A percentile compares a stretch with the other conserved stretches of the same genome.
These are phyloP conservation scores for Paedocypris micromegethes DNA, from an alignment of 2,797 vertebrate genomes.

Conservation along the genomic window DNA sequence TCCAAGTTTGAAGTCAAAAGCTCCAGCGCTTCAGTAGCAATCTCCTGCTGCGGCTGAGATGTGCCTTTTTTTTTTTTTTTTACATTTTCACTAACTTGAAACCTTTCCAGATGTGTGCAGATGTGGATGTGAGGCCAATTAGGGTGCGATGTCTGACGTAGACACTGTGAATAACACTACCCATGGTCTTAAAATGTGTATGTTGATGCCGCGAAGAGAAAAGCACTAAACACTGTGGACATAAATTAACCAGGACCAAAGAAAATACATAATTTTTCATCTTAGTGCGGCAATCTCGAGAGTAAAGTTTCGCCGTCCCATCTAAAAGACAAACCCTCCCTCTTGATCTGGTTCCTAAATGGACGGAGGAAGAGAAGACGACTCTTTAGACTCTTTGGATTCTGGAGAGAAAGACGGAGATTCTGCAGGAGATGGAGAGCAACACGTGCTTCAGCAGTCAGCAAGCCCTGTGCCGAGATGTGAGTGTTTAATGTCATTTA, in stretches of 20 bases:
- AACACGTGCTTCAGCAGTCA: slow-evolving; percentile 64
- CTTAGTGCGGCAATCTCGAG: no score
- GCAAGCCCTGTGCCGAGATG: slow-evolving; percentile 72
- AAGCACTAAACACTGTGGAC: background rate
- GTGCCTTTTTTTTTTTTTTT: slow-evolving; percentile 1
- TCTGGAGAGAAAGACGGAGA: slow-evolving; percentile 50
- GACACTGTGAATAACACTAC: slow-evolving; percentile 26
- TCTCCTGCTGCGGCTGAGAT: background rate
- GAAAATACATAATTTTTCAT: no score
- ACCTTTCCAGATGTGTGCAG: slow-evolving; percentile 25
- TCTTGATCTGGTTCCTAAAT: slow-evolving; percentile 62
- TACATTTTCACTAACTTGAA: slow-evolving; percentile 14
- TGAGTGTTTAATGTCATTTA: slow-evolving; percentile 57
- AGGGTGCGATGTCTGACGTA: slow-evolving; percentile 27
- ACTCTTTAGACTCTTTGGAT: slow-evolving; percentile 47
- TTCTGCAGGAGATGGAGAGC: slow-evolving; percentile 62
- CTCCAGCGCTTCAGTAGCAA: slow-evolving; percentile 3
- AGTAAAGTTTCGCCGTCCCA: slow-evolving; percentile 65
- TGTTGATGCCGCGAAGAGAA: slow-evolving; percentile 14
- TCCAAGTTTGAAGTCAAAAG: no score
- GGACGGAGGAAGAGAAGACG: slow-evolving; percentile 58
- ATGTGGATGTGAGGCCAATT: slow-evolving; percentile 28
- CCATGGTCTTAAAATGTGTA: slow-evolving; percentile 41
- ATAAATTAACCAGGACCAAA: no score
- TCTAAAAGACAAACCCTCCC: slow-evolving; percentile 58